Conservation (phyloP, 2,113 vertebrate genomes). For the Malurus cyaneus region DNA sequence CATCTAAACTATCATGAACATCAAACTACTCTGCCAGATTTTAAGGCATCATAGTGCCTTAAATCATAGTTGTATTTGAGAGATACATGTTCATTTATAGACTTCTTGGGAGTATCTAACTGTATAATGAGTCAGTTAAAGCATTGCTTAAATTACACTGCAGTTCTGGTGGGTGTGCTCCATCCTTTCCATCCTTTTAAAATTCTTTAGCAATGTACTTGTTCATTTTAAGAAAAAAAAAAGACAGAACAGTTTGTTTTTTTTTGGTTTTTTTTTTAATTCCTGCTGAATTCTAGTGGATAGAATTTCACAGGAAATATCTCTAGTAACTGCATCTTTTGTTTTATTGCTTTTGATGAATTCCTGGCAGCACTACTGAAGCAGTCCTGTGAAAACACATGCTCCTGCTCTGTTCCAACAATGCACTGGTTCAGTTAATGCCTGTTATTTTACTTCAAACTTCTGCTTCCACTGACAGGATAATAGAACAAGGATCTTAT, state of each 20-base stretch:
- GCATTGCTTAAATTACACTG: not conserved
- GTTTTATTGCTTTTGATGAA: not conserved
- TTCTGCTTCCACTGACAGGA: not conserved
- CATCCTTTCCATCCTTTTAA: not conserved
- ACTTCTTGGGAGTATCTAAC: not conserved
- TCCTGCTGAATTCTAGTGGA: not conserved
- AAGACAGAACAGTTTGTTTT: not conserved
- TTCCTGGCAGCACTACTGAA: not conserved
- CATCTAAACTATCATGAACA: not conserved
- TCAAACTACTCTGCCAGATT: not conserved
- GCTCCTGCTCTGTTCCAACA: not conserved
- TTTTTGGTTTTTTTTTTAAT: not conserved
- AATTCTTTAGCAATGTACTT: not conserved
- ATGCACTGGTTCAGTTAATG: not conserved
- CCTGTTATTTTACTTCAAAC: not conserved
- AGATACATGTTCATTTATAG: not conserved
- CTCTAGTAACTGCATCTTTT: not conserved
- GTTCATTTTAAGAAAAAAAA: not conserved
- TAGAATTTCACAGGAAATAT: not conserved
- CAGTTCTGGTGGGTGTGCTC: not conserved
- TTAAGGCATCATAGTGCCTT: not conserved
- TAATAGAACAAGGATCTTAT: not conserved
- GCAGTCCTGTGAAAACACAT: not conserved
- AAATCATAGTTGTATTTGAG: not conserved
- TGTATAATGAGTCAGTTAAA: not conserved